A percentile compares a stretch with the other conserved stretches of the same genome.
Evolutionary conservation across 2,113 vertebrate species (phyloP).

Genomic region (Petrocephalus microphthalmus): DNA sequence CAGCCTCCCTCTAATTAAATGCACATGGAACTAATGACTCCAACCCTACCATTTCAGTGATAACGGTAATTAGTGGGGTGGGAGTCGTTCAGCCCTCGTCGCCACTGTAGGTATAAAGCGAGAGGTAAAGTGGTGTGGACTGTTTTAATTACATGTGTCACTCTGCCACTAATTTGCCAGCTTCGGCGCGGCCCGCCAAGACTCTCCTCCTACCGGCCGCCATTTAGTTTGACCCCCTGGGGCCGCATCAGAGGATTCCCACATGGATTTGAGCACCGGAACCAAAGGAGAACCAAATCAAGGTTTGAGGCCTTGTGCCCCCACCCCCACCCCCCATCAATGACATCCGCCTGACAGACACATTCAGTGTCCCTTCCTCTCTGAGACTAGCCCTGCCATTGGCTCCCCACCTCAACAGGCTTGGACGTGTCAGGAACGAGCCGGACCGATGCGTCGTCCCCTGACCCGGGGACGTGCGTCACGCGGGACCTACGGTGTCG

Average conservation of each 20-base stretch:
- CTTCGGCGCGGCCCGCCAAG: conserved; percentile 87
- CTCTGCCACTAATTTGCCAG: conserved; percentile 86
- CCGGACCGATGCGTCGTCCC: not conserved
- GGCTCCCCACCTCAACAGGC: conserved; percentile 35
- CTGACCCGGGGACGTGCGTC: not conserved
- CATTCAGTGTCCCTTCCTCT: conserved; percentile 20
- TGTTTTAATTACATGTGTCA: conserved; percentile 97
- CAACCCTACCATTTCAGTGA: conserved; percentile 96
- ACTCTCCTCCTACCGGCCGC: conserved; percentile 60
- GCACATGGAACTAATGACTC: conserved; percentile 99
- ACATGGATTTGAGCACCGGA: not conserved
- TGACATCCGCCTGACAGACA: not conserved
- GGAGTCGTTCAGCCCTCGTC: conserved; percentile 83
- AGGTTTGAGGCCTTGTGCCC: conserved; percentile 46
- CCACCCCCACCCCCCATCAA: conserved; percentile 25
- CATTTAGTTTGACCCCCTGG: conserved; percentile 38
- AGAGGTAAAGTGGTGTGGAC: conserved; percentile 83
- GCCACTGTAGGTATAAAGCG: conserved; percentile 85
- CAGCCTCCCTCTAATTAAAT: conserved; percentile 99
- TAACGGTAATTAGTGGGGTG: conserved; percentile 99
- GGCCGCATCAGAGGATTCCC: conserved; percentile 8
- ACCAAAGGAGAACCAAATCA: conserved; percentile 45
- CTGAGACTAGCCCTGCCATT: conserved; percentile 44
- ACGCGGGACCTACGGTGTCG: not conserved
- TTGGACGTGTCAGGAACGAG: conserved; percentile 29